Conservation (phyloP, 2,113 vertebrate species). For the Anseranas semipalmata region DNA sequence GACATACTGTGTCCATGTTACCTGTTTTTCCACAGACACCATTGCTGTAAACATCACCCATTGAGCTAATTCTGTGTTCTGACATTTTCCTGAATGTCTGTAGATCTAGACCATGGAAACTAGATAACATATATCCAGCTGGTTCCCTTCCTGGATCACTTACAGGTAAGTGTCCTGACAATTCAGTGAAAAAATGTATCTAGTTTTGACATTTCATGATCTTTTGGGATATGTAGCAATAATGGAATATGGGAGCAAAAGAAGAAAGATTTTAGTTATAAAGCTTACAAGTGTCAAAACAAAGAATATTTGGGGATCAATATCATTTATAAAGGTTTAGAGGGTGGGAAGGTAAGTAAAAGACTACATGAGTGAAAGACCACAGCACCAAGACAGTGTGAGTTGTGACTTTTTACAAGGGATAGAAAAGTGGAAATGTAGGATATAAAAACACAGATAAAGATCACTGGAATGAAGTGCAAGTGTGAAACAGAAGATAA, state of each 20-base stretch:
- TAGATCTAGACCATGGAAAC: not conserved
- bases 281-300: not conserved
- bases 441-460: not conserved
- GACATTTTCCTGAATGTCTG: not conserved
- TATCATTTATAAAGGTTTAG: not conserved
- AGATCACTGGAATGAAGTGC: not conserved
- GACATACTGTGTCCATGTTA: not conserved
- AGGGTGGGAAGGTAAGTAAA: not conserved
- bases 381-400: too few relatives aligned
- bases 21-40: not conserved
- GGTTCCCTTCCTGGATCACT: not conserved
- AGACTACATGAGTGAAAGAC: not conserved
- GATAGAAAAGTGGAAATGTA: not conserved
- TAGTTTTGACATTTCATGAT: not conserved
- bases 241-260: not conserved
- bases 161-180: not conserved
- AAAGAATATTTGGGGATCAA: not conserved
- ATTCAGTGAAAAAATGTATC: not conserved
- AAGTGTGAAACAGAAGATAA: fast-evolving
- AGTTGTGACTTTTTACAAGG: not conserved
- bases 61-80: not conserved
- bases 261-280: not conserved
- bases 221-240: not conserved
- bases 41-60: not conserved
- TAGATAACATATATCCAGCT: not conserved